A percentile compares a stretch with the other conserved stretches of the same genome.
phyloP scores from a whole-genome alignment of 2,797 vertebrate species.

The Anabas testudineus region DNA sequence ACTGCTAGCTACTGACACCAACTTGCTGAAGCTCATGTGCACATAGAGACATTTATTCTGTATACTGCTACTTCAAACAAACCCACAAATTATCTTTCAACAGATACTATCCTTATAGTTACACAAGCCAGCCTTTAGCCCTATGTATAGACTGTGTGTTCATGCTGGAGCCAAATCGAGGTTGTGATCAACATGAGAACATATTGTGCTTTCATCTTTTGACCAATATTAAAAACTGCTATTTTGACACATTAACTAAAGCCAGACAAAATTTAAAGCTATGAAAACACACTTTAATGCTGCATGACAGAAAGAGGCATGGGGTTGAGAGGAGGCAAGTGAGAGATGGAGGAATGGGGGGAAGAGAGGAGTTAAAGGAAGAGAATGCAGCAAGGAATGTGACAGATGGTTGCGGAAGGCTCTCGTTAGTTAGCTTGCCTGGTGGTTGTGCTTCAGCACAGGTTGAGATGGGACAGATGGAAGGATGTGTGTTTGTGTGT shows the following conservation, averaged over 20 bases:
- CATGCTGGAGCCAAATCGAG: conserved; percentile 31
- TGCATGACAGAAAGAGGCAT: conserved; percentile 30
- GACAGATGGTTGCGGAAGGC: conserved; percentile 87
- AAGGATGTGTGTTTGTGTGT: conserved; percentile 78
- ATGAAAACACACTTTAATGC: conserved; percentile 41
- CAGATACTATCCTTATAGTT: conserved; percentile 36
- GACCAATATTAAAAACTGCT: conserved; percentile 51
- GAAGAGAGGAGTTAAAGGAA: conserved; percentile 57
- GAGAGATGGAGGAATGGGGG: conserved; percentile 52
- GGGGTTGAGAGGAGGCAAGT: conserved; percentile 18
- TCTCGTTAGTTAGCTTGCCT: conserved; percentile 84
- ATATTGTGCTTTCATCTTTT: conserved; percentile 57
- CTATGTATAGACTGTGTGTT: conserved; percentile 26
- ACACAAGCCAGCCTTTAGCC: conserved; percentile 27
- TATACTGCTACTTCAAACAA: conserved; percentile 10
- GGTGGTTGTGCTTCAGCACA: conserved; percentile 83
- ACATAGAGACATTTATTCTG: conserved; percentile 19
- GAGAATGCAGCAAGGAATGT: conserved; percentile 70
- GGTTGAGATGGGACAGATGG: conserved; percentile 88
- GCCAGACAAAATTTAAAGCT: conserved; percentile 57
- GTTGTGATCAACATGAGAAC: conserved; percentile 38
- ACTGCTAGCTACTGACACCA: conserved; percentile 9
- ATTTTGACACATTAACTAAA: conserved; percentile 38
- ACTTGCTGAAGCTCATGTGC: conserved; percentile 3
- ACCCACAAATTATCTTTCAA: conserved; percentile 13